Evolutionary conservation across 2,797 vertebrate species (phyloP).

Genomic region (Oophaga sylvatica): DNA sequence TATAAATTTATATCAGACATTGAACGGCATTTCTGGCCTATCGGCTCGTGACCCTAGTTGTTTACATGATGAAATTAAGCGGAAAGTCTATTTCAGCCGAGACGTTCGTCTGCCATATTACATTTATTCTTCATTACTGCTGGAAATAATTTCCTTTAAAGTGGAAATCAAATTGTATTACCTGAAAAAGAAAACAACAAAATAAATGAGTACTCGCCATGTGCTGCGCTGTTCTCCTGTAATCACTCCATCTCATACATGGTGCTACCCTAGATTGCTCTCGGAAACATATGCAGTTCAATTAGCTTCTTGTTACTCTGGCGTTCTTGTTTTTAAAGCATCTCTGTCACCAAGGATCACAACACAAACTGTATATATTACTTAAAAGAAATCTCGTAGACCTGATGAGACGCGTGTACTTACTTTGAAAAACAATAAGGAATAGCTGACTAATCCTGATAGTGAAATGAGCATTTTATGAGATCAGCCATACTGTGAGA

Average conservation of each 20-base stretch:
- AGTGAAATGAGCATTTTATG: too few relatives aligned
- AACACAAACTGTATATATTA: not conserved
- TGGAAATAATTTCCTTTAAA: constrained; percentile 58
- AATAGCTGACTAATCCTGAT: too few relatives aligned
- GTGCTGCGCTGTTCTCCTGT: not conserved
- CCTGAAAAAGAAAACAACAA: constrained; percentile 6
- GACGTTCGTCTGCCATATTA: constrained; percentile 23
- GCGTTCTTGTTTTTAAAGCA: not conserved
- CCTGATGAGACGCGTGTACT: too few relatives aligned
- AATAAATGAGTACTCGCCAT: not conserved
- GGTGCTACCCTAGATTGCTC: not conserved
- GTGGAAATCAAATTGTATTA: constrained; percentile 57
- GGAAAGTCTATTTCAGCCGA: not conserved
- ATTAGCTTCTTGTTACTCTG: not conserved
- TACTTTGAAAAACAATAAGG: too few relatives aligned
- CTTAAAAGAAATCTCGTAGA: too few relatives aligned
- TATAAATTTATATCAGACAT: not conserved
- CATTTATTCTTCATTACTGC: constrained; percentile 60
- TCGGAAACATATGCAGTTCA: not conserved
- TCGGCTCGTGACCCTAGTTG: not conserved
- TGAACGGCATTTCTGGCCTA: not conserved
- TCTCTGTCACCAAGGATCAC: not conserved
- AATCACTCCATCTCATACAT: constrained; percentile 2
- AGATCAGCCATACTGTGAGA: too few relatives aligned
- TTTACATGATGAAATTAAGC: not conserved